phyloP scores from a whole-genome alignment of 35 echinoderm and acorn worm genomes.

The Acanthaster planci region DNA sequence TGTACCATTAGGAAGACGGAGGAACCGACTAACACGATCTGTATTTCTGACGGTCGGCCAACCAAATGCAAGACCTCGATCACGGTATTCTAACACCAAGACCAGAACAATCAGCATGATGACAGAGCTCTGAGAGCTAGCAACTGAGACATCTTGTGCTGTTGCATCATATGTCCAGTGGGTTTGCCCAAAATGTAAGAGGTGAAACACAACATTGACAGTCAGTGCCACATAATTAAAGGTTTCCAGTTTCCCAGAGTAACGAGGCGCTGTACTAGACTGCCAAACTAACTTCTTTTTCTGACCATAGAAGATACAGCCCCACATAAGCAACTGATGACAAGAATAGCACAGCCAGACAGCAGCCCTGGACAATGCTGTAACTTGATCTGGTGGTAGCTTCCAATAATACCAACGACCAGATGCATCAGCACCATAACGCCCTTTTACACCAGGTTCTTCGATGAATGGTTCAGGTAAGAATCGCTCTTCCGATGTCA shows the following conservation, averaged over 20 bases:
- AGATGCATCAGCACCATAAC: conserved; percentile 49
- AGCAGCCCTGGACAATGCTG: conserved; percentile 45
- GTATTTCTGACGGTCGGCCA: conserved; percentile 67
- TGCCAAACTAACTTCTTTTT: conserved; percentile 42
- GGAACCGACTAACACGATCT: conserved; percentile 52
- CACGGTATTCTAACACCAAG: conserved; percentile 77
- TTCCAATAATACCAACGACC: conserved; percentile 95
- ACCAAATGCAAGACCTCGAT: conserved; percentile 85
- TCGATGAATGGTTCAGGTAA: conserved; percentile 59
- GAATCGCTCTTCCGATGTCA: conserved; percentile 67
- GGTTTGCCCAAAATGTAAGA: conserved; percentile 76
- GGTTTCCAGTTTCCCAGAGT: conserved; percentile 51
- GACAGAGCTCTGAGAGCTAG: conserved; percentile 81
- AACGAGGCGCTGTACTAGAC: conserved; percentile 33
- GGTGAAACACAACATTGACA: conserved; percentile 69
- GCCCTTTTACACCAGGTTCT: conserved; percentile 57
- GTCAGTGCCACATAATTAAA: conserved; percentile 66
- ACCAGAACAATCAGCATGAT: conserved; percentile 84
- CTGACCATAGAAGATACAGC: conserved; percentile 73
- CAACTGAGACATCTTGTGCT: conserved; percentile 78
- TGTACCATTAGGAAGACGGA: conserved; percentile 65
- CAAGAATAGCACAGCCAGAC: conserved; percentile 77
- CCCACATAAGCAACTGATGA: conserved; percentile 90
- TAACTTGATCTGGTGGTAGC: conserved; percentile 57
- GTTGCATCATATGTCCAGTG: conserved; percentile 80